Evolutionary conservation across 2,888 invertebrate genomes (phyloP), one percentile per base, ranked within the genome.

Genomic region (Congeria kusceri): DNA sequence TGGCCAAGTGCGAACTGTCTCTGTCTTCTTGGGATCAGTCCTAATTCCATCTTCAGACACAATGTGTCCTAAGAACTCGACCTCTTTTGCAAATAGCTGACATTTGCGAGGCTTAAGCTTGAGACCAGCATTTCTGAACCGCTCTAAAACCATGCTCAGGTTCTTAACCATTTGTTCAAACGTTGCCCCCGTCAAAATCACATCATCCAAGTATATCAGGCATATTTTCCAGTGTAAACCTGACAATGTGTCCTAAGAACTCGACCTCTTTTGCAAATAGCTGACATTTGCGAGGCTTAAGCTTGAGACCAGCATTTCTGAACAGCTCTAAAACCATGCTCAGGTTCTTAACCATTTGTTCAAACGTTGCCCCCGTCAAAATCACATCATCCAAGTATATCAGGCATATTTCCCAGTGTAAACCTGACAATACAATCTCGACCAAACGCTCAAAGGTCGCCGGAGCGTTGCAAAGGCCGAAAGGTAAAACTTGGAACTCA

Each of bases 21-120:
- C 59, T 18, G 25, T 46, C 39, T 77, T 77, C 15, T 62, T 61
- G 20, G 71, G 67, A 29, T 62, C 67, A 3, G 63, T 49, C n/a
- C 25, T 9, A n/a, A 71, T 46, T 7, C 76, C 75, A 1, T 62
- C 44, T 15, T 39, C 44, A 0, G 71, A 64, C 1, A 75, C 63
- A 11, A 67, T 27, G 32, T 75, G 58, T 11, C 77, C 73, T 20
- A 77, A 15, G 62, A 32, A 80, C 28, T 53, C 29, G 18, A 77
- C 77, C 29, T 76, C 57, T 23, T 58, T 63, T 1, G 3, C 27
- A 39, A 77, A 72, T 1, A 85, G 56, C 20, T 47, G 18, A 53
- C 86, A 86, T 70, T 88, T 88, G 23, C 56, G 72, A 1, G 81
- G 64, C 46, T 88, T 80, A 1, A 89, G 49, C 56, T 77, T 84